Percentiles rank a stretch among this genome's conserved stretches.
These are phyloP conservation scores for Plectropomus leopardus DNA, from an alignment of 2,113 vertebrate species.

Conservation along the genomic window DNA sequence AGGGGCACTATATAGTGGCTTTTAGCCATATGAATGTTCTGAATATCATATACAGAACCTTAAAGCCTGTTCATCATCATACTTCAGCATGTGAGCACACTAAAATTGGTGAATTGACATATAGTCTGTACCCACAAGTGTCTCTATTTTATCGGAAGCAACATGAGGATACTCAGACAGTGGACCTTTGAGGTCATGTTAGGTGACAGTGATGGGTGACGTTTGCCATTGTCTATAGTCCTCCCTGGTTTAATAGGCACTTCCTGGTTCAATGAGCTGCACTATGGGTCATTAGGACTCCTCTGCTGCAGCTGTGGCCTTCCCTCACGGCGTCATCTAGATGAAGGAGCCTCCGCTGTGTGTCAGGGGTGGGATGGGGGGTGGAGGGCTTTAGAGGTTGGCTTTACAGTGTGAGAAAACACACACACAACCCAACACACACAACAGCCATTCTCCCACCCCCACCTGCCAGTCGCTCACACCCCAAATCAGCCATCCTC, in stretches of 20 bases:
- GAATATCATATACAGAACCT: too few species aligned
- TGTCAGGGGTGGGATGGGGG: background rate
- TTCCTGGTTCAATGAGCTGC: conserved; percentile 79
- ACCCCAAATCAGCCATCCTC: conserved; percentile 56
- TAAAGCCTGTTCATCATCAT: background rate
- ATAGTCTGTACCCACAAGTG: conserved; percentile 5
- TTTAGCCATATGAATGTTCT: too few species aligned
- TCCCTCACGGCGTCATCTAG: conserved; percentile 39
- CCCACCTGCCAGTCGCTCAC: conserved; percentile 34
- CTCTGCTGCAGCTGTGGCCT: conserved; percentile 76
- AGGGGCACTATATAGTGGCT: too few species aligned
- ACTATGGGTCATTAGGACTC: conserved; percentile 78
- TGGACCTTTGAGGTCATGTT: conserved; percentile 25
- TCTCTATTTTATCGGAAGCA: conserved; percentile 38
- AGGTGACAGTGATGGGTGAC: conserved; percentile 67
- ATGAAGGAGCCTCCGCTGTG: conserved; percentile 44
- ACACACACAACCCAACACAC: conserved; percentile 6
- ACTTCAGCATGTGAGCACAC: background rate
- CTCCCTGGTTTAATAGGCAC: conserved; percentile 72
- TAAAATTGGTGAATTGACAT: background rate
- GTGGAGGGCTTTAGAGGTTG: conserved; percentile 32
- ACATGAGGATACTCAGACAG: conserved; percentile 29
- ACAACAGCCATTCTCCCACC: background rate
- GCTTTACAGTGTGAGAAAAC: conserved; percentile 16
- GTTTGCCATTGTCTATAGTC: conserved; percentile 35